Conservation (phyloP, 2,888 invertebrate species). For the Agrenia bidenticulata region DNA sequence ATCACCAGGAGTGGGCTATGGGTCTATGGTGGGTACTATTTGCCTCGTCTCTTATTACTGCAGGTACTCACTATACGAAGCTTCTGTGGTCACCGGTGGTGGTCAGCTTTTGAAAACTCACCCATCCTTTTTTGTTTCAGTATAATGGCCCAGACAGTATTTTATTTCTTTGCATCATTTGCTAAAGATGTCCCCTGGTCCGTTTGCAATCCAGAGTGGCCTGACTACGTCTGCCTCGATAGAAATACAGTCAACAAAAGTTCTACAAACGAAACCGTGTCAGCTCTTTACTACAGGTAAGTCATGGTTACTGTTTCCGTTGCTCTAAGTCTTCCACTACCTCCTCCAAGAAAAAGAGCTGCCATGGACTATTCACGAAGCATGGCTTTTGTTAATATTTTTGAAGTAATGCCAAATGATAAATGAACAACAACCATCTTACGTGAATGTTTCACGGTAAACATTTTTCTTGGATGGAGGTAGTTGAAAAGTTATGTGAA, state of each 20-base stretch:
- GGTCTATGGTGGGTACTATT: constrained; percentile 57
- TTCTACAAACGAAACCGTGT: background rate
- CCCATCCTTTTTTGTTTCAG: background rate
- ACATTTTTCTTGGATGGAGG: too few species aligned
- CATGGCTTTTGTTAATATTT: too few species aligned
- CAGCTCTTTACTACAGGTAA: constrained; percentile 2
- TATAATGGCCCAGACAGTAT: constrained; percentile 70
- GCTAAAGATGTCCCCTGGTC: constrained; percentile 53
- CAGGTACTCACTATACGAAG: background rate
- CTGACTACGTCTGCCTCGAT: background rate
- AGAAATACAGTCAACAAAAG: background rate
- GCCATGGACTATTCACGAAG: too few species aligned
- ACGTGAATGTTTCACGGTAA: too few species aligned
- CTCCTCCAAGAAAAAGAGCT: too few species aligned
- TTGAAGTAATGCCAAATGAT: too few species aligned
- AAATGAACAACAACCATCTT: too few species aligned
- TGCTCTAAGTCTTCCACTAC: too few species aligned
- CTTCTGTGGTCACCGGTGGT: background rate
- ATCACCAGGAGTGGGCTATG: constrained; percentile 57
- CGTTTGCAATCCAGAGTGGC: background rate
- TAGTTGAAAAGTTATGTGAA: too few species aligned
- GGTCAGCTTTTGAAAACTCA: background rate
- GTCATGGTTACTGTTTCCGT: background rate
- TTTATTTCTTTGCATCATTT: constrained; percentile 72
- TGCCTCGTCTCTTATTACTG: constrained; percentile 67